Evolutionary conservation across 2,888 invertebrate species (phyloP), one percentile per base, ranked within the genome.

Genomic region (Pimpla rufipes): DNA sequence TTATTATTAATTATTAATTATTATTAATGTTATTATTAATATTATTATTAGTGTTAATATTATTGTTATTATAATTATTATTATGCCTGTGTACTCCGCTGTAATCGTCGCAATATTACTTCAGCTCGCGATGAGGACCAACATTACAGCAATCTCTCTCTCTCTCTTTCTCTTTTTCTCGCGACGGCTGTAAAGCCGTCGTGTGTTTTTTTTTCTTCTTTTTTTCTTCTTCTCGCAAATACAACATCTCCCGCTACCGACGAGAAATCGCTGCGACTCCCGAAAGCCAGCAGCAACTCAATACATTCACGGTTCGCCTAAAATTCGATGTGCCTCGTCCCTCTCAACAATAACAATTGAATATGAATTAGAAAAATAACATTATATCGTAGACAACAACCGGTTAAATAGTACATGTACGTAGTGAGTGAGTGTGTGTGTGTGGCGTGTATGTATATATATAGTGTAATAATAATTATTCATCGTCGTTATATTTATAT

Each of bases 331-430:
- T 92, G 89, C 89, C n/a, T 90, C 89, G 89, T 91, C 88, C 29
- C 29, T n/a, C 90, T 93, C 91, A 93, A 93, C 93, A 92, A 93
- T 93, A 93, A 93, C 93, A 93, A 92, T 93, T 90, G 90, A 93
- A 93, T 92, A 91, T 92, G 91, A 92, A 93, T 93, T 93, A 93
- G 92, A 93, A 93, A 93, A 93, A 93, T 93, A 93, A 93, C 92
- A 90, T 92, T 91, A 91, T 93, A 92, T 93, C 88, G 91, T 93
- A 93, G 92, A 93, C 93, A 93, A 93, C 93, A 93, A 93, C 90
- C 82, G 92, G 88, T 93, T 92, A 91, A 90, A 92, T 89, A 89
- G 89, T 91, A 85, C 87, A 85, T 90, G 90, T 88, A 86, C 87
- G 87, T n/a, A 86, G 88, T 90, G 86, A 89, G 88, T 78, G 68